phyloP scores from a whole-genome alignment of 2,888 invertebrate genomes.

The Phaedon cochleariae region DNA sequence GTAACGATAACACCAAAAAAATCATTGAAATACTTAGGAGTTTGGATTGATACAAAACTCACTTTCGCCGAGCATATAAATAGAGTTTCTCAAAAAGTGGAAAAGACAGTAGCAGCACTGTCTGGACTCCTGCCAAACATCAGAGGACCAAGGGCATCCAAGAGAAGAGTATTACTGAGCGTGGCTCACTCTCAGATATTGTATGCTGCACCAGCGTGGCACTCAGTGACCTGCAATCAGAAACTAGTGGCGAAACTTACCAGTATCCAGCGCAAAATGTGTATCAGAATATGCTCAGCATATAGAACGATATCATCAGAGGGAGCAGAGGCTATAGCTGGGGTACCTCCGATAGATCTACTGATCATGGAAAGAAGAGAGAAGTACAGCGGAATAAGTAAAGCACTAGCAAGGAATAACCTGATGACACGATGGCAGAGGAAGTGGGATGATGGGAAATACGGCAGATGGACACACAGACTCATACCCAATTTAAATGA shows the following conservation, averaged over 20 bases:
- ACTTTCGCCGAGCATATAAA: neutral
- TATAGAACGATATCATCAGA: too few relatives aligned
- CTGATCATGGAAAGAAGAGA: too few relatives aligned
- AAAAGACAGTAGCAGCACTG: neutral
- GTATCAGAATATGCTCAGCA: neutral
- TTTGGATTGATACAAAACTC: neutral
- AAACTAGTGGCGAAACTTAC: neutral
- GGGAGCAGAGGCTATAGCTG: too few relatives aligned
- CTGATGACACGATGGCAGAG: too few relatives aligned
- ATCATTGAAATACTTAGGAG: neutral
- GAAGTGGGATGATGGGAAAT: too few relatives aligned
- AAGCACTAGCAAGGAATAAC: too few relatives aligned
- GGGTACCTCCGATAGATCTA: too few relatives aligned
- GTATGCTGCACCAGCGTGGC: neutral
- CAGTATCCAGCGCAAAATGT: neutral
- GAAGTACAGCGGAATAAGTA: too few relatives aligned
- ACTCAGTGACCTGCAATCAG: neutral
- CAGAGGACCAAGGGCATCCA: neutral
- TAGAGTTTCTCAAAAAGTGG: neutral
- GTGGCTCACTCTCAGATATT: too few relatives aligned
- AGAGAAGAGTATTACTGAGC: neutral
- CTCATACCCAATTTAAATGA: too few relatives aligned
- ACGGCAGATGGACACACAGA: too few relatives aligned
- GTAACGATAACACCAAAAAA: neutral
- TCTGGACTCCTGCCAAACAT: neutral